These are phyloP conservation scores for Lipotes vexillifer DNA, from an alignment of 2,113 vertebrate species.

Conservation along the genomic window DNA sequence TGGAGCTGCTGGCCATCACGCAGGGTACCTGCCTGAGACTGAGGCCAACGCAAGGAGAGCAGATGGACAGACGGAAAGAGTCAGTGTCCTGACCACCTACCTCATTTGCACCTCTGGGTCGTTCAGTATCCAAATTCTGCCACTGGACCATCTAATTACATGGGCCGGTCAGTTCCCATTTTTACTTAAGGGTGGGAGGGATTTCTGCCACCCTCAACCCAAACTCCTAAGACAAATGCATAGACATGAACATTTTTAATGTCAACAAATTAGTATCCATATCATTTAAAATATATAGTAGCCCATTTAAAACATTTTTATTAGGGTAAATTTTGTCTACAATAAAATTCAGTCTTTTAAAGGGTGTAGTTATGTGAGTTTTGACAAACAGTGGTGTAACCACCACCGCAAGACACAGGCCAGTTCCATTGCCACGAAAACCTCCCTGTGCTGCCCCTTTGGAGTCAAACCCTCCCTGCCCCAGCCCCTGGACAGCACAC, in stretches of 20 bases:
- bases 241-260: neutral
- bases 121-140: neutral
- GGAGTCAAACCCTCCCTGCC: rapidly evolving
- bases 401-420: rapidly evolving
- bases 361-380: rapidly evolving
- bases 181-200: neutral
- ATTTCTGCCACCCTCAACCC: neutral
- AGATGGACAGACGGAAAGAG: neutral
- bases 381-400: neutral
- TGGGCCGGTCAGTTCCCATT: rapidly evolving
- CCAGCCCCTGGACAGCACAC: neutral
- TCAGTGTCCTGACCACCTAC: neutral
- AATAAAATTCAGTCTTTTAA: neutral
- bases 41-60: neutral
- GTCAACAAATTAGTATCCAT: neutral
- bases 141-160: rapidly evolving
- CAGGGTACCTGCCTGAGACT: rapidly evolving
- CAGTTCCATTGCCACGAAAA: rapidly evolving
- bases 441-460: rapidly evolving
- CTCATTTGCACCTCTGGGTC: neutral
- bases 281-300: neutral
- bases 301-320: neutral
- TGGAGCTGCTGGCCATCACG: neutral
- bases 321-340: neutral
- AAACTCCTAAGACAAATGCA: neutral